Conservation (phyloP, 2,888 invertebrate genomes). For the Scaeva pyrastri region DNA sequence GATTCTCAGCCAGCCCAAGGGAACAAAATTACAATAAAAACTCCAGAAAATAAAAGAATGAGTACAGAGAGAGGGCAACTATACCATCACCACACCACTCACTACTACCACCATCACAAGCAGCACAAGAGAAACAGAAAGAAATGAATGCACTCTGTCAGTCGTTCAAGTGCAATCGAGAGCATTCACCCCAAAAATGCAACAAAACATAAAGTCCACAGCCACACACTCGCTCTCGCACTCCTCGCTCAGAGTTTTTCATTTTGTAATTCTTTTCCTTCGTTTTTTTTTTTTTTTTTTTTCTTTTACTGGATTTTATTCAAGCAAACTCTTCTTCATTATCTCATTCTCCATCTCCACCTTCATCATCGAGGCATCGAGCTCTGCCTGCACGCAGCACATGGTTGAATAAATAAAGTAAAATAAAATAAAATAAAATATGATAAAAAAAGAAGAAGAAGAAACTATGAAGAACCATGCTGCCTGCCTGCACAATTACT, state of each 20-base stretch:
- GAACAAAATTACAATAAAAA: constrained; percentile 35
- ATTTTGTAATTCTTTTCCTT: background rate
- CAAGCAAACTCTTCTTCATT: constrained; percentile 53
- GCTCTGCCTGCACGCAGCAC: constrained; percentile 29
- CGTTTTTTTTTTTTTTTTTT: constrained; percentile 15
- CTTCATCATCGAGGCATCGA: constrained; percentile 15
- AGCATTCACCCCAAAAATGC: constrained; percentile 79
- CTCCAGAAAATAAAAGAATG: constrained; percentile 21
- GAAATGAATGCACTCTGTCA: constrained; percentile 77
- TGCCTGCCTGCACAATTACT: constrained; percentile 61
- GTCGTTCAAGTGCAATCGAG: constrained; percentile 82
- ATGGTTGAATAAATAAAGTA: constrained; percentile 39
- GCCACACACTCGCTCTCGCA: background rate
- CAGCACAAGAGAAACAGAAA: constrained; percentile 54
- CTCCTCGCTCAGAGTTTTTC: constrained; percentile 13
- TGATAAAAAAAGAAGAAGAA: constrained; percentile 18
- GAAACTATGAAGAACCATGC: constrained; percentile 14
- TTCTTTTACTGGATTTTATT: too few relatives aligned
- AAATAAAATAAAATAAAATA: too few relatives aligned
- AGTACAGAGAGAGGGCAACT: background rate
- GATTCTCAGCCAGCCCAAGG: too few relatives aligned
- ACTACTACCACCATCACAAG: background rate
- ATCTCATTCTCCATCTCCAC: constrained; percentile 53
- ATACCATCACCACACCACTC: constrained; percentile 20
- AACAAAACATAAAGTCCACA: constrained; percentile 33